These are phyloP conservation scores for Grallaria varia DNA, from an alignment of 2,113 vertebrate genomes.

Conservation along the genomic window DNA sequence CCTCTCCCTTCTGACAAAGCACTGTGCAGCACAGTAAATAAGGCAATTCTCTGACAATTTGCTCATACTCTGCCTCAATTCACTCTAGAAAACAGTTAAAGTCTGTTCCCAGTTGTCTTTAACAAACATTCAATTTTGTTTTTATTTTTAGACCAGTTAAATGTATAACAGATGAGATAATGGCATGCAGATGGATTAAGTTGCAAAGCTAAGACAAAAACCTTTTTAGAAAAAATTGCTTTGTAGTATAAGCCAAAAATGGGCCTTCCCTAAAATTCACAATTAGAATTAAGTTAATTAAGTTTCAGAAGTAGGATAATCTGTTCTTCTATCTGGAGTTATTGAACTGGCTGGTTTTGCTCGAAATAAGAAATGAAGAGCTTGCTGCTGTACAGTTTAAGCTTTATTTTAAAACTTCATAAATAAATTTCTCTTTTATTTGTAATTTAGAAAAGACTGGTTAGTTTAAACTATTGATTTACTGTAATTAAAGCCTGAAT, in stretches of 20 bases:
- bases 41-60: background rate
- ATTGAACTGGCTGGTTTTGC: background rate
- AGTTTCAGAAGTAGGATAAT: conserved; percentile 9
- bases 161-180: conserved; percentile 65
- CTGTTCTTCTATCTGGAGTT: conserved; percentile 1
- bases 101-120: conserved; percentile 45
- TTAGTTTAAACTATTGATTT: background rate
- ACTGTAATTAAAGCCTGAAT: background rate
- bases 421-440: background rate
- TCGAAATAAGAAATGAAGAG: background rate
- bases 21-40: background rate
- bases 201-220: conserved; percentile 57
- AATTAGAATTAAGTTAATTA: conserved; percentile 29
- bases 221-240: conserved; percentile 31
- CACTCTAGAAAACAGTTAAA: background rate
- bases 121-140: conserved; percentile 50
- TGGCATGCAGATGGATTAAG: conserved; percentile 60
- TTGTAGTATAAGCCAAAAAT: conserved; percentile 58
- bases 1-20: background rate
- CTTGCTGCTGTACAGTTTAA: background rate
- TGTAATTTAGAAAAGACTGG: background rate
- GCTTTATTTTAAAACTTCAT: background rate
- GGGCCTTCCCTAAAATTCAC: conserved; percentile 17
- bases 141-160: conserved; percentile 62
- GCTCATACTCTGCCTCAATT: background rate